Evolutionary conservation across 2,797 vertebrate genomes (phyloP), one percentile per base, ranked within the genome.

Genomic region (Adrianichthys oophorus): DNA sequence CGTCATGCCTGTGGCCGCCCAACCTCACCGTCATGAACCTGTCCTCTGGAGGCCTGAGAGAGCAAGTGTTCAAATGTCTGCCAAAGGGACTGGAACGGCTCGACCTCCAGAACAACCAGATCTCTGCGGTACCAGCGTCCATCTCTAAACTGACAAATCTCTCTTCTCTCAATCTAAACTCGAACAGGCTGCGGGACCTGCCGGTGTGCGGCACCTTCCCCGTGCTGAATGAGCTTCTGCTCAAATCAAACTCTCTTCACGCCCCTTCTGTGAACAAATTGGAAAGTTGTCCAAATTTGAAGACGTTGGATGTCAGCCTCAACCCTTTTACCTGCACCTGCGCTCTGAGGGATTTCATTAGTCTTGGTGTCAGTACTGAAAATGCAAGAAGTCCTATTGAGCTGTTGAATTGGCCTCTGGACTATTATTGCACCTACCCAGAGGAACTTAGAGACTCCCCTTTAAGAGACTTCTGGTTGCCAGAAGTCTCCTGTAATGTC

Each of bases 371-470:
- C 2, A 56, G 56, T 0, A 74, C 70, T 8, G 59, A 87, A 62
- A 8, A 37, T 23, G 41, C 0, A 12, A 32, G 24, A 4, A 21
- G 18, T 17, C 56, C 48, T 7, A 24, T 90, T 49, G 58, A 83
- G 52, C 53, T 95, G 41, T 12, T 62, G 1, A 83, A 52, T n/a
- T 98, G 96, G 95, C 95, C 95, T 0, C 46, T 16, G 0, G 83
- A 64, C 0, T 96, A 96, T 44, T 5, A 4, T 17, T 98, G 96
- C 69, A 87, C 75, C 59, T 93, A 93, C 72, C 95, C 96, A 0
- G 89, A 92, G 1, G 62, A 48, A 1, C 18, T 76, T 18, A 91
- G 68, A 54, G 83, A 91, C 15, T 75, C 50, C 0, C 65, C 18
- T 15, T 80, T 98, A 23, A 80, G 84, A 72, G 80, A 91, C 47